Percentiles rank a stretch among this genome's conserved stretches.
Conservation (phyloP, 2,797 vertebrate genomes). For the Eulemur mongoz region DNA sequence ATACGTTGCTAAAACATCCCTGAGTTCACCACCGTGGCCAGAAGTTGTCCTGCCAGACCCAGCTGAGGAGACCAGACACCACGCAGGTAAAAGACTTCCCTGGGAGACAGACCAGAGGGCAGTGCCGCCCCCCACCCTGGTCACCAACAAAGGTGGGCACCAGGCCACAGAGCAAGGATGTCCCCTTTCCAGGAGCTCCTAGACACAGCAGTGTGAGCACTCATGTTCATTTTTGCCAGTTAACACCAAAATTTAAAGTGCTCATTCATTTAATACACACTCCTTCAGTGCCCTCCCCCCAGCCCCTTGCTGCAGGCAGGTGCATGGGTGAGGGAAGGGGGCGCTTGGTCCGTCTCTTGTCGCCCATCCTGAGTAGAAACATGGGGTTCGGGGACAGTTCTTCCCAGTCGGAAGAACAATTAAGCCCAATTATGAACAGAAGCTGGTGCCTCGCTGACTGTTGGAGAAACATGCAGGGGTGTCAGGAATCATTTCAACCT, state of each 20-base stretch:
- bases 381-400: neutral
- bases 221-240: neutral
- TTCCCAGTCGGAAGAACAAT: no score
- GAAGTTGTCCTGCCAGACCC: conserved; percentile 81
- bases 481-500: rapidly evolving
- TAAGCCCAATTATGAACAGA: rapidly evolving
- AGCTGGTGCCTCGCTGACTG: rapidly evolving
- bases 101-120: rapidly evolving
- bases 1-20: conserved; percentile 89
- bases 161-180: rapidly evolving
- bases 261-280: neutral
- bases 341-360: rapidly evolving
- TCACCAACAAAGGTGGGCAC: rapidly evolving
- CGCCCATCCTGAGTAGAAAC: rapidly evolving
- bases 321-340: rapidly evolving
- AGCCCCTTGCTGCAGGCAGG: rapidly evolving
- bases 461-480: rapidly evolving
- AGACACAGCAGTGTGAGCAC: rapidly evolving
- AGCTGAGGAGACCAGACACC: conserved; percentile 85
- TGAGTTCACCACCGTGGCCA: conserved; percentile 92
- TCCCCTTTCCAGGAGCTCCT: rapidly evolving
- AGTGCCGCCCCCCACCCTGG: rapidly evolving
- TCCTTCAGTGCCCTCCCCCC: no score
- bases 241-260: neutral
- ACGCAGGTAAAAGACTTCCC: conserved; percentile 81